A percentile compares a stretch with the other conserved stretches of the same genome.
These are phyloP conservation scores for Orthosia incerta DNA, from an alignment of 2,888 invertebrate species.

Conservation along the genomic window DNA sequence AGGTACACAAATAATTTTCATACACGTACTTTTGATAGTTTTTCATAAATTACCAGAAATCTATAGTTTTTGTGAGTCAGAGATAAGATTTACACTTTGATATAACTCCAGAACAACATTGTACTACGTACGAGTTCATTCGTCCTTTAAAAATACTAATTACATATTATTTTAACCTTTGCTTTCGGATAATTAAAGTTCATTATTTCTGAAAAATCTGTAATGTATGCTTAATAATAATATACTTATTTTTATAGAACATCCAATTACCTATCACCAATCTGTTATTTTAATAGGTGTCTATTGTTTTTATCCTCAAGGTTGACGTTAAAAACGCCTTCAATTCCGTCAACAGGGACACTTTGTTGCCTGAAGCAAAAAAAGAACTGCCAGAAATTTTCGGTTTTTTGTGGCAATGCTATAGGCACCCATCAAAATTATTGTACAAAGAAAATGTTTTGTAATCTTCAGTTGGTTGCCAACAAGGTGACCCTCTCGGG, in stretches of 20 bases:
- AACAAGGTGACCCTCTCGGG: too few relatives aligned
- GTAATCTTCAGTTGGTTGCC: too few relatives aligned
- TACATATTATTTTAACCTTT: constrained; percentile 2
- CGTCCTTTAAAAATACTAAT: constrained; percentile 12
- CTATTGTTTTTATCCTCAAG: too few relatives aligned
- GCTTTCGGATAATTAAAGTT: neutral
- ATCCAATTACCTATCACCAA: too few relatives aligned
- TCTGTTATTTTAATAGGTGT: too few relatives aligned
- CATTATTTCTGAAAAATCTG: neutral
- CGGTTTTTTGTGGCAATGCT: too few relatives aligned
- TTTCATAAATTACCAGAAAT: neutral
- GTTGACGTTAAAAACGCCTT: too few relatives aligned
- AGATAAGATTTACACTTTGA: constrained; percentile 16
- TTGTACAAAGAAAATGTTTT: too few relatives aligned
- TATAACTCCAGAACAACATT: neutral
- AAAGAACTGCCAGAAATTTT: too few relatives aligned
- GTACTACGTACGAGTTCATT: constrained; percentile 1
- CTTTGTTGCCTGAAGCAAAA: too few relatives aligned
- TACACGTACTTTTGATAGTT: neutral
- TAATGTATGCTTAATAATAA: neutral
- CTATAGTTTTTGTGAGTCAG: neutral
- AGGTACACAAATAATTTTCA: constrained; percentile 1
- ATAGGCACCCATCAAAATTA: too few relatives aligned
- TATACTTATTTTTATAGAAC: neutral
- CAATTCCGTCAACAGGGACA: too few relatives aligned